phyloP scores from a whole-genome alignment of 2,888 invertebrate species.

The Leptinotarsa peninsularis region DNA sequence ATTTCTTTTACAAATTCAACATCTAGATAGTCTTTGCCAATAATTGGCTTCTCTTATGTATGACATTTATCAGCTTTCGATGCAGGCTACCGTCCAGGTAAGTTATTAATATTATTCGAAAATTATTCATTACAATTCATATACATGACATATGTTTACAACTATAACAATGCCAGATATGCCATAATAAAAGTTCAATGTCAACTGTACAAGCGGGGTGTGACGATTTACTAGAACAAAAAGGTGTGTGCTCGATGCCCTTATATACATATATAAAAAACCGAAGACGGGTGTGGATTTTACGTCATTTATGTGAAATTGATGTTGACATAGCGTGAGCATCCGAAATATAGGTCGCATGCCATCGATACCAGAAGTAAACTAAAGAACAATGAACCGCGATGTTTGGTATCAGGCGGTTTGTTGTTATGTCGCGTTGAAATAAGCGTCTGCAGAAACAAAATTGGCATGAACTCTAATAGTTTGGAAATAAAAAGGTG shows the following conservation, averaged over 20 bases:
- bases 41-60: neutral
- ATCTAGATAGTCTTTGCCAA: too few relatives aligned
- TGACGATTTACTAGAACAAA: conserved; percentile 15
- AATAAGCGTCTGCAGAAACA: neutral
- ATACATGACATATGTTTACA: conserved; percentile 14
- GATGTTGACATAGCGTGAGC: conserved; percentile 27
- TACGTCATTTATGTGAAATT: conserved; percentile 19
- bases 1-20: too few relatives aligned
- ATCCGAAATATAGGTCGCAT: conserved; percentile 21
- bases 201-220: conserved; percentile 14
- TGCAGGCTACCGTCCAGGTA: neutral
- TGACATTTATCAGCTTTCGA: neutral
- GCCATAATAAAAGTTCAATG: conserved; percentile 8
- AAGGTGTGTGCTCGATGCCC: conserved; percentile 8
- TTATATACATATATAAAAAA: conserved; percentile 23
- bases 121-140: conserved; percentile 16
- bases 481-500: too few relatives aligned
- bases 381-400: conserved; percentile 16
- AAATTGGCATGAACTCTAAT: neutral
- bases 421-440: neutral
- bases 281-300: conserved; percentile 23
- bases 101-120: neutral
- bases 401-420: neutral
- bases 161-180: conserved; percentile 7
- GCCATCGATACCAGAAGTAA: conserved; percentile 10